These are phyloP conservation scores for Eustalomyia histrio DNA, from an alignment of 2,888 invertebrate genomes.

Conservation along the genomic window DNA sequence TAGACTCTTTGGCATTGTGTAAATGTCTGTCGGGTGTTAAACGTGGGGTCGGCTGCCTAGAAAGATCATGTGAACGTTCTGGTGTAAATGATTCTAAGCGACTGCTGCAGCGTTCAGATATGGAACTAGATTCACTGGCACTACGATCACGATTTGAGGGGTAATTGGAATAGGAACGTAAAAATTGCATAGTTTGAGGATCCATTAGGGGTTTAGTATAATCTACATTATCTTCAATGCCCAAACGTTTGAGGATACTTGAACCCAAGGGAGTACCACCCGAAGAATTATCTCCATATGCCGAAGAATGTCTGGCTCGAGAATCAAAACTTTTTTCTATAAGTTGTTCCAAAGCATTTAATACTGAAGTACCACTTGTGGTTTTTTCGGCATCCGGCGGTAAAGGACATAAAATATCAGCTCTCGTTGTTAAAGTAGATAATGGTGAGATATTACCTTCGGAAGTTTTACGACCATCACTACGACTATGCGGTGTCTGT, in stretches of 20 bases:
- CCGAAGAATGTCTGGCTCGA: constrained; percentile 83
- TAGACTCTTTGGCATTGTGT: constrained; percentile 52
- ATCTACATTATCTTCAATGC: constrained; percentile 95
- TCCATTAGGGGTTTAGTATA: constrained; percentile 95
- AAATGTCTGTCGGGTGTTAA: constrained; percentile 81
- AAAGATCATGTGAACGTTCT: constrained; percentile 81
- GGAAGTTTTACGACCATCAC: constrained; percentile 84
- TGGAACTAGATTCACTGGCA: constrained; percentile 93
- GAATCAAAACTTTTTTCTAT: constrained; percentile 98
- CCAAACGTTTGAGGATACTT: constrained; percentile 93
- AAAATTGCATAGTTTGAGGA: constrained; percentile 90
- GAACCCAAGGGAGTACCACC: constrained; percentile 90
- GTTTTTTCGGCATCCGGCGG: constrained; percentile 83
- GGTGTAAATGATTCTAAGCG: constrained; percentile 90
- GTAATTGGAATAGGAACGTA: constrained; percentile 86
- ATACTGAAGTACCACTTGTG: constrained; percentile 89
- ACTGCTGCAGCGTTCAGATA: constrained; percentile 90
- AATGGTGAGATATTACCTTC: constrained; percentile 78
- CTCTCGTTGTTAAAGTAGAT: constrained; percentile 72
- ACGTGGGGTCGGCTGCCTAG: constrained; percentile 76
- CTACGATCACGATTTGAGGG: constrained; percentile 89
- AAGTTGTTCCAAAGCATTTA: constrained; percentile 97
- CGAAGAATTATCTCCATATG: constrained; percentile 77
- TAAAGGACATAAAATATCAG: constrained; percentile 67
- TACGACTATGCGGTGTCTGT: constrained; percentile 81